Conservation (phyloP, 1,140 invertebrate genomes). For the Prorops nasuta region DNA sequence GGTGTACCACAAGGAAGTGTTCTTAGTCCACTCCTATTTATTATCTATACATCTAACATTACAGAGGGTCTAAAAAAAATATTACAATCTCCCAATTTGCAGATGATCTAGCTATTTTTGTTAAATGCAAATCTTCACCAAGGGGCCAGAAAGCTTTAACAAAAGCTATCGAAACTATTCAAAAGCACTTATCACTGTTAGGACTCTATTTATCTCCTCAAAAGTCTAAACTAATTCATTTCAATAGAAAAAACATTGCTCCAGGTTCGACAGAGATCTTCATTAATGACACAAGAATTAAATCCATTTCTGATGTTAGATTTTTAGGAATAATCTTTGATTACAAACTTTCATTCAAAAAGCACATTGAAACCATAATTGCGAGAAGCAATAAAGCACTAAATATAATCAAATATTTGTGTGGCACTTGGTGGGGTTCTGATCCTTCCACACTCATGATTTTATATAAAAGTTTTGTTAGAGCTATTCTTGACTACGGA, state of each 20-base stretch:
- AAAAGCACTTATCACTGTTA: background rate
- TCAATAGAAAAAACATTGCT: background rate
- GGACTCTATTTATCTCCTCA: background rate
- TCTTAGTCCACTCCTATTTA: slow-evolving; percentile 4
- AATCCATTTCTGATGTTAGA: background rate
- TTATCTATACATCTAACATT: background rate
- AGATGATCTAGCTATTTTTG: slow-evolving; percentile 12
- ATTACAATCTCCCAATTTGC: slow-evolving; percentile 12
- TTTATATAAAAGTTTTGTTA: background rate
- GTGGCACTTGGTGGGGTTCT: background rate
- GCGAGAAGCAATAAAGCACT: background rate
- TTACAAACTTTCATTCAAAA: background rate
- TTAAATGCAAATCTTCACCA: background rate
- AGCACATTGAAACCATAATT: background rate
- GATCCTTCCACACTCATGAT: background rate
- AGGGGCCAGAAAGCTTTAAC: background rate
- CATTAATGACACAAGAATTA: background rate
- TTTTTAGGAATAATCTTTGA: background rate
- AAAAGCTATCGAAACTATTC: background rate
- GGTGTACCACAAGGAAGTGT: slow-evolving; percentile 2
- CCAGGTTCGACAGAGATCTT: background rate
- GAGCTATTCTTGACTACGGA: background rate
- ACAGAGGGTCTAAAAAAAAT: background rate
- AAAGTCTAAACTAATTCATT: background rate
- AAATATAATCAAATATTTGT: background rate